A percentile compares a stretch with the other conserved stretches of the same genome.
Evolutionary conservation across 2,113 vertebrate species (phyloP).

Genomic region (Phodopus roborovskii): DNA sequence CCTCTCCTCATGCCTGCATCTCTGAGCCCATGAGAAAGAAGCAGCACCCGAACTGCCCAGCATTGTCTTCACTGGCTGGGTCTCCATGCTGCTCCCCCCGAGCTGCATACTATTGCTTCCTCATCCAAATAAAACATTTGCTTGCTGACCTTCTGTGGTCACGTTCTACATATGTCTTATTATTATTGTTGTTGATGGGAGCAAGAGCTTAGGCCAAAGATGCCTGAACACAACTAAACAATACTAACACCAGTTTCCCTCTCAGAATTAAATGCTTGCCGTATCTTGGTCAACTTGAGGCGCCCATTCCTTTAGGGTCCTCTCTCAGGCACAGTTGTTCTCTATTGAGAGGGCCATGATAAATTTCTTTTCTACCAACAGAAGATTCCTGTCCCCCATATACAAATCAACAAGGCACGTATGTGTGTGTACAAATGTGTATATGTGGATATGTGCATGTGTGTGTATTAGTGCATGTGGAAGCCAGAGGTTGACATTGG

Average conservation of each 20-base stretch:
- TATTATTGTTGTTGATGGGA: neutral
- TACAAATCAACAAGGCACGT: neutral
- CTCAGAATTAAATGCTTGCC: conserved; percentile 5
- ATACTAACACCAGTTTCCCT: neutral
- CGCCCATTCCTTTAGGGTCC: neutral
- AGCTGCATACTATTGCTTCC: neutral
- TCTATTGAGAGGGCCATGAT: neutral
- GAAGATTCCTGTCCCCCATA: neutral
- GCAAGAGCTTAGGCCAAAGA: neutral
- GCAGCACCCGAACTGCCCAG: neutral
- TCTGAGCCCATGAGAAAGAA: neutral
- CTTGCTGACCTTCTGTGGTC: neutral
- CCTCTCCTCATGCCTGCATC: neutral
- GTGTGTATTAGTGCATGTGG: neutral
- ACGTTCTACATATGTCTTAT: neutral
- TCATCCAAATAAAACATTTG: neutral
- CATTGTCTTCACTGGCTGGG: neutral
- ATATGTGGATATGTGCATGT: neutral
- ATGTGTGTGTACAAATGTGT: neutral
- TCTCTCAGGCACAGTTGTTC: neutral
- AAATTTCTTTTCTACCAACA: neutral
- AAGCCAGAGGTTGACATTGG: neutral
- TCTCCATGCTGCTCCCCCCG: neutral
- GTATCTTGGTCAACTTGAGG: neutral
- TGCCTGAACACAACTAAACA: neutral